phyloP scores from a whole-genome alignment of 2,113 vertebrate genomes.

The Nibea albiflora region DNA sequence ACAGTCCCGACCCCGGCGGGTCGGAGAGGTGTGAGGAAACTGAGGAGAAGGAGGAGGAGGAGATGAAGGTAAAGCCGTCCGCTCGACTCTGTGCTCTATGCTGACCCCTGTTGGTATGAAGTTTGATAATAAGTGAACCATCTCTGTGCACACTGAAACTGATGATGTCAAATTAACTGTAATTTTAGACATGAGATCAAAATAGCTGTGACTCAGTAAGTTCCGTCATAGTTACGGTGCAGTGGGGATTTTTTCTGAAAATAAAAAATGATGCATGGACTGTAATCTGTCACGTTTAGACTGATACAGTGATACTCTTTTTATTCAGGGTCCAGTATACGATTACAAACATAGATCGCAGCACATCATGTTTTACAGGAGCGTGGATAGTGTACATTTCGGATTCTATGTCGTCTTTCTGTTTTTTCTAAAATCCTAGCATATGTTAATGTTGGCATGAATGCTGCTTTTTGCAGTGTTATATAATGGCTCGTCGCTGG shows the following conservation, averaged over 20 bases:
- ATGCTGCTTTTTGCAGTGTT: conserved; percentile 70
- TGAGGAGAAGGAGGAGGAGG: conserved; percentile 13
- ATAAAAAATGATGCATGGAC: neutral
- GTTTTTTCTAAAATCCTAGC: conserved; percentile 45
- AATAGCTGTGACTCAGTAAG: neutral
- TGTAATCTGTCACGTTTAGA: neutral
- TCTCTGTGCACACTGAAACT: neutral
- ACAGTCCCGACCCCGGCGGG: conserved; percentile 19
- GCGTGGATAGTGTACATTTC: neutral
- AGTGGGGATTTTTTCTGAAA: neutral
- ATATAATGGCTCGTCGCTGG: conserved; percentile 74
- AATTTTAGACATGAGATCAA: neutral
- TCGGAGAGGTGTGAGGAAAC: conserved; percentile 38
- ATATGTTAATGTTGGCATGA: conserved; percentile 73
- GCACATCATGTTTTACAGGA: conserved; percentile 3
- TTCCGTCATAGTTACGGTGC: neutral
- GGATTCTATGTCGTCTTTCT: neutral
- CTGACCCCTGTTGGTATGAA: conserved; percentile 51
- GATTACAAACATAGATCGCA: conserved; percentile 5
- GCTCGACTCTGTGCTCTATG: conserved; percentile 17
- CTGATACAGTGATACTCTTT: neutral
- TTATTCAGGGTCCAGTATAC: neutral
- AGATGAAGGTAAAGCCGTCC: conserved; percentile 59
- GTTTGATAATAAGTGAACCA: neutral
- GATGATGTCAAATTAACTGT: neutral